A percentile compares a stretch with the other conserved stretches of the same genome.
These are phyloP conservation scores for Phyllostomus discolor DNA, from an alignment of 2,113 vertebrate genomes.

Conservation along the genomic window DNA sequence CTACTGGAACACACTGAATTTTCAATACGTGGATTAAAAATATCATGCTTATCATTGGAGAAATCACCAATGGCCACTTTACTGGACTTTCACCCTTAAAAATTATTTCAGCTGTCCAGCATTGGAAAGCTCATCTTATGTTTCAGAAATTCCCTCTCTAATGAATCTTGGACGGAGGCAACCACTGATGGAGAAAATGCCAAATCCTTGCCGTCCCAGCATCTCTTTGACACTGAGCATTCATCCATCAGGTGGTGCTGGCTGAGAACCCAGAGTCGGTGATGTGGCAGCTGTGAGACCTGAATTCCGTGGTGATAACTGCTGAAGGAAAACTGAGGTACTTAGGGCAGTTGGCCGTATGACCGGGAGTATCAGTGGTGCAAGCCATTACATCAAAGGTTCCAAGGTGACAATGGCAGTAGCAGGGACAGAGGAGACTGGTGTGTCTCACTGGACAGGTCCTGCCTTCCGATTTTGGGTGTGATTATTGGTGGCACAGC, in stretches of 20 bases:
- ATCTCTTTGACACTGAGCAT: neutral
- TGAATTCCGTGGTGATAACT: neutral
- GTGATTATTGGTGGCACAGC: fast-evolving
- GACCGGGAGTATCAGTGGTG: neutral
- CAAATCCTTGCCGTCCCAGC: neutral
- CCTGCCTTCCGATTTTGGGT: neutral
- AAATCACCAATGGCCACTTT: neutral
- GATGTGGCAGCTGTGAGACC: neutral
- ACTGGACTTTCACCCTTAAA: neutral
- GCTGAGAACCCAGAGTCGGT: neutral
- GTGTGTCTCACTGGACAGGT: neutral
- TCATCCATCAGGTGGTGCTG: too few species aligned
- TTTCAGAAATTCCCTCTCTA: neutral
- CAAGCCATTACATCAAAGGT: neutral
- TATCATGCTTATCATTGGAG: neutral
- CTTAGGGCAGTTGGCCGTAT: neutral
- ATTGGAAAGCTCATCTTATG: neutral
- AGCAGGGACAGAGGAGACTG: neutral
- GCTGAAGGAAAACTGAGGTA: neutral
- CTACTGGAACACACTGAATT: neutral
- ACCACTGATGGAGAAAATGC: neutral
- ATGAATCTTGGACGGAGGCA: neutral
- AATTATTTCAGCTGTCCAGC: neutral
- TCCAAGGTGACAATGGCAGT: neutral
- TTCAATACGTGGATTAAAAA: constrained; percentile 26